Percentiles rank a stretch among this genome's conserved stretches.
Conservation (phyloP, 2,888 invertebrate genomes). For the Rhimphoctona megacephalus region DNA sequence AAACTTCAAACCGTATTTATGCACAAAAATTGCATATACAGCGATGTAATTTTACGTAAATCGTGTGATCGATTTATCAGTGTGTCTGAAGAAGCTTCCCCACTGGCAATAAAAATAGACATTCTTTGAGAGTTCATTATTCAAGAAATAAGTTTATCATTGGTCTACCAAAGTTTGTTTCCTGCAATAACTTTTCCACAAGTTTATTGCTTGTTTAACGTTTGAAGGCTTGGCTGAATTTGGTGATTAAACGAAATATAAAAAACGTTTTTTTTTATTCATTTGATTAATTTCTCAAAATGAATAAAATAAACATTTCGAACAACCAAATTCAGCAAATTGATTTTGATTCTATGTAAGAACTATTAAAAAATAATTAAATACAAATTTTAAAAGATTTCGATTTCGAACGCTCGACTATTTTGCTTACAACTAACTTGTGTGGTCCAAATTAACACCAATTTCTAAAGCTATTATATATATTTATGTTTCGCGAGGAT, state of each 20-base stretch:
- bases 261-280: not conserved
- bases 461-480: not conserved
- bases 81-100: not conserved
- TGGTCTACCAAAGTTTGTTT: not conserved
- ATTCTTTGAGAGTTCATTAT: not conserved
- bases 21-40: not conserved
- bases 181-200: not conserved
- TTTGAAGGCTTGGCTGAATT: too few species aligned
- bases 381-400: not conserved
- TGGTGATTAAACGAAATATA: not conserved
- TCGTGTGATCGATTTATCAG: not conserved
- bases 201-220: not conserved
- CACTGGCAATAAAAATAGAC: not conserved
- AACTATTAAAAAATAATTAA: not conserved
- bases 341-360: too few species aligned
- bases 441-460: slow-evolving; percentile 1
- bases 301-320: too few species aligned
- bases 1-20: not conserved
- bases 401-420: not conserved
- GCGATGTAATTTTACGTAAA: not conserved
- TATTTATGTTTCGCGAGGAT: not conserved
- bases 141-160: not conserved
- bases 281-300: not conserved
- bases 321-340: too few species aligned
- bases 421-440: not conserved